Percentiles rank a stretch among this genome's conserved stretches.
Conservation (phyloP, 2,797 vertebrate species). For the Melanogrammus aeglefinus region DNA sequence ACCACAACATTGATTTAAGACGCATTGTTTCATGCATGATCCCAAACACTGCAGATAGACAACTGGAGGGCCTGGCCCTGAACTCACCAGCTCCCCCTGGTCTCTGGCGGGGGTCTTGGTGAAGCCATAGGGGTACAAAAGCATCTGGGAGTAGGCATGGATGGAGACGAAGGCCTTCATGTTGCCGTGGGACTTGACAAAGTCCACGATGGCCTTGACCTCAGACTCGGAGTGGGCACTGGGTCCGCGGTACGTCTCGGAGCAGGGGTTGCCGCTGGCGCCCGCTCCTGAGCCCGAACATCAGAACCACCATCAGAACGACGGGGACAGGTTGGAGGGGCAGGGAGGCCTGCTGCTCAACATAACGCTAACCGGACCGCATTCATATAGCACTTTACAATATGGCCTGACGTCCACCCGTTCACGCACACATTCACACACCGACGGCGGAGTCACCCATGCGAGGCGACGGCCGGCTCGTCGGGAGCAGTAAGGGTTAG, state of each 20-base stretch:
- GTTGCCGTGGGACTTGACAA: conserved; percentile 82
- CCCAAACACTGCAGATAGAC: not conserved
- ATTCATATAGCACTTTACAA: too few species aligned
- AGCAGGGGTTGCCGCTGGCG: conserved; percentile 81
- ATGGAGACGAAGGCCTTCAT: conserved; percentile 92
- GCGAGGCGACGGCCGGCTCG: too few species aligned
- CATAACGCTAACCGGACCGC: not conserved
- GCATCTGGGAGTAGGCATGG: conserved; percentile 94
- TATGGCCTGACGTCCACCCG: too few species aligned
- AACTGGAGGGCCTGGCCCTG: not conserved
- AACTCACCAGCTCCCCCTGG: conserved; percentile 81
- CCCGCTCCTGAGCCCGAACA: conserved; percentile 68
- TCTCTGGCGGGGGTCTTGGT: conserved; percentile 59
- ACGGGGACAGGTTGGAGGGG: not conserved
- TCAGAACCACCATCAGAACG: not conserved
- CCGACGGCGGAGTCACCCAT: too few species aligned
- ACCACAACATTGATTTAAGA: not conserved
- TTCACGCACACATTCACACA: too few species aligned
- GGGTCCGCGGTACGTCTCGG: conserved; percentile 81
- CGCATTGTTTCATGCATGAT: not conserved
- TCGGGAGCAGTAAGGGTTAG: too few species aligned
- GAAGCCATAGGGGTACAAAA: conserved; percentile 91
- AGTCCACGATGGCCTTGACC: conserved; percentile 91
- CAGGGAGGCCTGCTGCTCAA: not conserved
- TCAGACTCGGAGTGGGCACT: conserved; percentile 84